Base-by-base conservation (phyloP, 2,888 invertebrate species). In the Dryadula phaetusa region DNA sequence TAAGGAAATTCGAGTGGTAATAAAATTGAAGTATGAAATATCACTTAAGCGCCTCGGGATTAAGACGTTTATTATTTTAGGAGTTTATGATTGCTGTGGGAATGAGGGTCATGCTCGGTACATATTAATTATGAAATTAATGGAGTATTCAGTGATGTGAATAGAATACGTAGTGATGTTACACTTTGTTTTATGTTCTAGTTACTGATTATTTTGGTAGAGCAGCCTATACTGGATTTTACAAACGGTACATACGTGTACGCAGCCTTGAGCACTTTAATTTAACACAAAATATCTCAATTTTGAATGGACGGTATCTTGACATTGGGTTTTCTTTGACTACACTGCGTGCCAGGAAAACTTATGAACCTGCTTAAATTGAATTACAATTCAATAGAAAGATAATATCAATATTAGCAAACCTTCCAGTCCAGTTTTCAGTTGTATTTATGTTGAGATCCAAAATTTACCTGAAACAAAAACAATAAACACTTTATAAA, bases 1-100 rank as follows among this genome's bases (percentile, higher is more conserved):
- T 82, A 83, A 81, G 85, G 86, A 86, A 85, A 87, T 89, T 86
- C 84, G 85, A 88, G 87, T 86, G 87, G 87, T 87, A 89, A 88
- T 90, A 89, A 89, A 89, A 85, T 83, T 80, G 81, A 69, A 69
- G 72, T 74, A 72, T 71, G 70, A 73, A 72, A 72, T 71, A 72
- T 74, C 70, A 69, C 69, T 66, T 60, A 66, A 52, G 63, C 40
- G 56, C 49, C 54, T 52, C 34, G 61, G 58, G 69, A 66, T 71
- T 67, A 54, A 64, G 47, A 46, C 53, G 64, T 69, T 71, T 68
- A 70, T 64, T 64, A 70, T 70, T 66, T 70, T 64, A 37, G 66
- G 61, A 37, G 52, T 67, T 64, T 64, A 64, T 67, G 42, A 56
- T 52, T 49, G 18, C 20, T 42, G 7, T 65, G 67, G 56, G 64